A percentile compares a stretch with the other conserved stretches of the same genome.
These are phyloP conservation scores for Sinelater perroti DNA, from an alignment of 2,888 invertebrate species.

Conservation along the genomic window DNA sequence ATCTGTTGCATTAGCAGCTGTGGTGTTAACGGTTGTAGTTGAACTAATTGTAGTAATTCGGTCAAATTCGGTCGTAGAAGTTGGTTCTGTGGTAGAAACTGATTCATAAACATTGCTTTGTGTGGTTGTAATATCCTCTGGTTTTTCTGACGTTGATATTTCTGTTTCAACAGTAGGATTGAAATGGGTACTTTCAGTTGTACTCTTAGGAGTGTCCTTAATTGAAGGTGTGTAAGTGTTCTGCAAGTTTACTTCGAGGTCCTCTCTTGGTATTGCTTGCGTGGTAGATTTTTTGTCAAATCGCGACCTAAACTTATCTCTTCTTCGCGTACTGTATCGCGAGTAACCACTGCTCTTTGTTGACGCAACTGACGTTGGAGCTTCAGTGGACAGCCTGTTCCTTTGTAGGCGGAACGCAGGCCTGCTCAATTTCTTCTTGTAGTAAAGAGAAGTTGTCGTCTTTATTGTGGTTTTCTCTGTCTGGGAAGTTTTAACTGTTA, in stretches of 20 bases:
- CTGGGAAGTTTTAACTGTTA: not conserved
- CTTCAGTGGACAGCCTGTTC: conserved; percentile 12
- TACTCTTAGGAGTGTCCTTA: no score
- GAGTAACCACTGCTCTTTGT: not conserved
- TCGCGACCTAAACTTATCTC: conserved; percentile 2
- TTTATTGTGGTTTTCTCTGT: conserved; percentile 8
- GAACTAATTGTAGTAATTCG: not conserved
- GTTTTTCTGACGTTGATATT: not conserved
- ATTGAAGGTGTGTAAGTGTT: no score
- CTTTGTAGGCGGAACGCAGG: conserved; percentile 24
- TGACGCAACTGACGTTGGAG: not conserved
- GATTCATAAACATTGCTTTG: no score
- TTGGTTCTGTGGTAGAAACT: not conserved
- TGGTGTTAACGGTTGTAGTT: not conserved
- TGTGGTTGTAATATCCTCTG: not conserved
- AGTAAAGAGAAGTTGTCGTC: conserved; percentile 23
- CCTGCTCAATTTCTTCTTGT: conserved; percentile 23
- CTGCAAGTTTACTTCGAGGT: no score
- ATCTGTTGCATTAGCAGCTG: not conserved
- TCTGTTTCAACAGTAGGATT: no score
- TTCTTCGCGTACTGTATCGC: conserved; percentile 5
- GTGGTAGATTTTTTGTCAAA: conserved; percentile 10
- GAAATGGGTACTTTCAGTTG: no score
- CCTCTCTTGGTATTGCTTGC: not conserved
- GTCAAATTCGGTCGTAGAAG: not conserved